These are phyloP conservation scores for Melitaea cinxia DNA, from an alignment of 1,140 invertebrate species.

Conservation along the genomic window DNA sequence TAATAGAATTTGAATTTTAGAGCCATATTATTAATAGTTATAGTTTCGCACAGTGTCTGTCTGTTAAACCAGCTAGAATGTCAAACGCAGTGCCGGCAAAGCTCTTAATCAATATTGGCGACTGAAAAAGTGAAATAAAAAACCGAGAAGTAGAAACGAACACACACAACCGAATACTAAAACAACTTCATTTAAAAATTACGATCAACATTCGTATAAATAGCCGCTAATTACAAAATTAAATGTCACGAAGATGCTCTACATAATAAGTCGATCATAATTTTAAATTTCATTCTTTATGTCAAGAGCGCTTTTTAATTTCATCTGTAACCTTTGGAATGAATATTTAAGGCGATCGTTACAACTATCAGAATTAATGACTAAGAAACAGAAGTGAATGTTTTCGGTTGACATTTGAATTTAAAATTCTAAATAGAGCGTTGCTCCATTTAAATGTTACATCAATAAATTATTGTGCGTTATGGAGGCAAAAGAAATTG, in stretches of 20 bases:
- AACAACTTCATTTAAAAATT: no score
- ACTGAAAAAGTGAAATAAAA: no score
- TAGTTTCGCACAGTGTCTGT: no score
- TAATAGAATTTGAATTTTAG: no score
- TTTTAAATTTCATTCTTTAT: slow-evolving; percentile 1
- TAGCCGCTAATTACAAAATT: no score
- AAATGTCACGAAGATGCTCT: neutral
- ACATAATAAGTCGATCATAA: neutral
- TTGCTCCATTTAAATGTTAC: neutral
- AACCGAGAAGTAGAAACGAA: no score
- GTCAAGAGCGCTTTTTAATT: neutral
- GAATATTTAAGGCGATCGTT: neutral
- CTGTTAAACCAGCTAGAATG: no score
- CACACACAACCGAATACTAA: no score
- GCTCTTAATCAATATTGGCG: no score
- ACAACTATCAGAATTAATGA: neutral
- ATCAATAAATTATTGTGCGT: neutral
- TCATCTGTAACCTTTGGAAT: neutral
- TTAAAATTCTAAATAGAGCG: neutral
- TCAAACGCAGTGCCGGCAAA: no score
- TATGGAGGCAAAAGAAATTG: neutral
- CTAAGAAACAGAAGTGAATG: neutral
- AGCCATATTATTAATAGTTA: no score
- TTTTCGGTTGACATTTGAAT: neutral
- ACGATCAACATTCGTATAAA: no score